Evolutionary conservation across 2,888 invertebrate species (phyloP).

Genomic region (Neoaliturus tenellus): DNA sequence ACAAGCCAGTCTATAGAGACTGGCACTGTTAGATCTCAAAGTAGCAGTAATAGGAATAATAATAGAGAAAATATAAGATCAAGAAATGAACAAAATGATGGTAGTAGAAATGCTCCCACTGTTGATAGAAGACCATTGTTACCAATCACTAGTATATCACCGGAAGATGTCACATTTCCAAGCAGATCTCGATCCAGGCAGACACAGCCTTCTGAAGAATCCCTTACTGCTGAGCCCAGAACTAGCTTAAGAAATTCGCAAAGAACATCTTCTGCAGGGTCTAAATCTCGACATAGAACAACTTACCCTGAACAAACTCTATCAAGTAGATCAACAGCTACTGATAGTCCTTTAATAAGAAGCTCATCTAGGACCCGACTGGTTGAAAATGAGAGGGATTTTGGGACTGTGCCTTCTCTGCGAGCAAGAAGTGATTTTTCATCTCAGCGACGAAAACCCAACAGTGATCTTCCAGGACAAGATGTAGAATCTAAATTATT

Average conservation of each 20-base stretch:
- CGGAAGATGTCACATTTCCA: slow-evolving; percentile 48
- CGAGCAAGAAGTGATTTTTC: slow-evolving; percentile 20
- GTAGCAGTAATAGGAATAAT: background rate
- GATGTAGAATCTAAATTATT: slow-evolving; percentile 25
- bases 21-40: background rate
- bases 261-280: background rate
- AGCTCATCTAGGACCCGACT: background rate
- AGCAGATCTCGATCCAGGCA: background rate
- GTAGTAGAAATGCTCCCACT: background rate
- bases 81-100: background rate
- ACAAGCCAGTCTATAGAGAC: background rate
- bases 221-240: background rate
- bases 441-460: background rate
- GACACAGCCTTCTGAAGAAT: background rate
- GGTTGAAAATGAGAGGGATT: background rate
- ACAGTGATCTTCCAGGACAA: background rate
- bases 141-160: slow-evolving; percentile 19
- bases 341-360: background rate
- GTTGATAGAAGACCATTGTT: slow-evolving; percentile 23
- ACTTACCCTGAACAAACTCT: background rate
- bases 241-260: background rate
- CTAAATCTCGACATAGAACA: background rate
- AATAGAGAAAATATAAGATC: slow-evolving; percentile 18
- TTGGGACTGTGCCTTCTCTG: background rate
- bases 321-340: background rate